Conservation (phyloP, 1,140 invertebrate genomes). For the Bombus pascuorum region DNA sequence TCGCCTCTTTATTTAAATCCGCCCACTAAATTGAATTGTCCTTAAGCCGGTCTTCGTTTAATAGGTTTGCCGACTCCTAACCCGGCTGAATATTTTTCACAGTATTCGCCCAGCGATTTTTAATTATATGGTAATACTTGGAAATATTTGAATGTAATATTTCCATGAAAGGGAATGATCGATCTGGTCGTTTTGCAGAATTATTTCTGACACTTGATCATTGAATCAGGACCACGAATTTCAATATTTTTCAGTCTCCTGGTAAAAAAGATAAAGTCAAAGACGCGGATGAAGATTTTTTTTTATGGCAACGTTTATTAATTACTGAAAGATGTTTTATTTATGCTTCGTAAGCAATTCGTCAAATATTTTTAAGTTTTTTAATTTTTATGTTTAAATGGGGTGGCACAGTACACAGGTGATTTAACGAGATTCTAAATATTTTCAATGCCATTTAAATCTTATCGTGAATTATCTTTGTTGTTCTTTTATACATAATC, state of each 20-base stretch:
- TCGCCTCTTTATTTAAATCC: constrained; percentile 25
- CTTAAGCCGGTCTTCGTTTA: constrained; percentile 27
- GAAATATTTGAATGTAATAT: background rate
- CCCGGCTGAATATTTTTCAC: background rate
- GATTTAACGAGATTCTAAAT: too few species aligned
- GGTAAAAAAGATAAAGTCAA: too few species aligned
- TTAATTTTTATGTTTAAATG: too few species aligned
- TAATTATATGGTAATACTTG: constrained; percentile 14
- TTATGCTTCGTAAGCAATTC: too few species aligned
- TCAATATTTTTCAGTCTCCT: background rate
- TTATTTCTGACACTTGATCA: background rate
- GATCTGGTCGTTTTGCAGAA: background rate
- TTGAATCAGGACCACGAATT: background rate
- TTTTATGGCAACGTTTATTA: background rate
- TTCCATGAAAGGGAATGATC: background rate
- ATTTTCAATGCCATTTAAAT: too few species aligned
- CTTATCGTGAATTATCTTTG: too few species aligned
- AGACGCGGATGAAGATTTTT: background rate
- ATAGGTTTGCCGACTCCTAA: constrained; percentile 4
- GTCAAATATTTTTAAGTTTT: too few species aligned
- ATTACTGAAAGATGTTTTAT: too few species aligned
- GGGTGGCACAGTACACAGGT: too few species aligned
- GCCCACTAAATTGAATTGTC: constrained; percentile 33
- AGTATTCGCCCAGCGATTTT: background rate
- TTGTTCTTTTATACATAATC: too few species aligned